Evolutionary conservation across 2,113 vertebrate genomes (phyloP).

Genomic region (Pelusios castaneus): DNA sequence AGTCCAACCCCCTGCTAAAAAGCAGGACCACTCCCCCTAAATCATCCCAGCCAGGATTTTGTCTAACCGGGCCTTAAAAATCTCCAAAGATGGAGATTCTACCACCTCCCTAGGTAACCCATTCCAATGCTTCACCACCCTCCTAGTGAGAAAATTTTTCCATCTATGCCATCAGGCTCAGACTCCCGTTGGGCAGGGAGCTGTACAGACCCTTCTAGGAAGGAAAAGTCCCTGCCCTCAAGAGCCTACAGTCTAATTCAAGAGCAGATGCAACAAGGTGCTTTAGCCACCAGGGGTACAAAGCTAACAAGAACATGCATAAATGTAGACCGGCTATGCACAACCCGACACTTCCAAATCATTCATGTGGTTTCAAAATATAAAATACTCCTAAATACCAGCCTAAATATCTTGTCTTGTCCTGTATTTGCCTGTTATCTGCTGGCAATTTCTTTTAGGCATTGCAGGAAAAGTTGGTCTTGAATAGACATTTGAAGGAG

Average conservation of each 20-base stretch:
- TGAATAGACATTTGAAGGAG: neutral
- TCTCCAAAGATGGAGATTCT: too few species aligned
- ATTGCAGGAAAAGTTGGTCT: neutral
- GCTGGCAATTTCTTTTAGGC: neutral
- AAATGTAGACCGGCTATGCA: neutral
- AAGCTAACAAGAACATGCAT: neutral
- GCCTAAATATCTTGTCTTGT: neutral
- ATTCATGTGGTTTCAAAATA: neutral
- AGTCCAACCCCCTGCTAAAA: too few species aligned
- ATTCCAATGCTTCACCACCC: too few species aligned
- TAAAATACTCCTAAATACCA: neutral
- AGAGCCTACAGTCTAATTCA: neutral
- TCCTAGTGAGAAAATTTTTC: too few species aligned
- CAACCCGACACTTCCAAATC: neutral
- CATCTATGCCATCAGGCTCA: neutral
- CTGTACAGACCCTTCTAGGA: neutral
- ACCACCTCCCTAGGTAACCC: too few species aligned
- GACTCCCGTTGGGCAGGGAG: neutral
- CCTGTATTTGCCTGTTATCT: neutral
- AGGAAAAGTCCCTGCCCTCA: too few species aligned
- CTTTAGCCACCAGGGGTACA: fast-evolving
- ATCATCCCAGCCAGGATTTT: too few species aligned
- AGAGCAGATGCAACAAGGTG: neutral
- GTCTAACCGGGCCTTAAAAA: too few species aligned
- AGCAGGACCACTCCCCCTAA: too few species aligned